Conservation (phyloP, 2,888 invertebrate species). For the Drosophila melanosoma region DNA sequence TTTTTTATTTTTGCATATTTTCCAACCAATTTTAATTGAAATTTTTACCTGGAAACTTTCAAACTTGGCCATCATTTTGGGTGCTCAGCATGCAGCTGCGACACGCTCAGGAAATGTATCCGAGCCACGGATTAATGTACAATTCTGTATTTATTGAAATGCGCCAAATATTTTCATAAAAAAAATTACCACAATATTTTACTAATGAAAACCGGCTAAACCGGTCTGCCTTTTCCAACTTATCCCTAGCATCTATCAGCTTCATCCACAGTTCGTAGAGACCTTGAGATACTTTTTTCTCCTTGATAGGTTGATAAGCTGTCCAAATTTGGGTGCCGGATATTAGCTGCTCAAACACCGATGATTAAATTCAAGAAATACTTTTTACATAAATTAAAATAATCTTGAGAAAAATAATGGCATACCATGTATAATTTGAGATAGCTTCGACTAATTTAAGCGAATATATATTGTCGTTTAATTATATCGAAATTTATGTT, state of each 20-base stretch:
- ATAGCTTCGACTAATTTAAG: background rate
- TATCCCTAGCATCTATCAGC: constrained; percentile 25
- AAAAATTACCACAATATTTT: constrained; percentile 74
- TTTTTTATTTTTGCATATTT: constrained; percentile 47
- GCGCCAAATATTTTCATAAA: constrained; percentile 71
- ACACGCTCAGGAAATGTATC: constrained; percentile 38
- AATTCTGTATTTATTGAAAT: constrained; percentile 70
- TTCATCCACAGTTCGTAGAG: constrained; percentile 10
- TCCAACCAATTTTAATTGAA: constrained; percentile 68
- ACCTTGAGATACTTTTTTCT: constrained; percentile 25
- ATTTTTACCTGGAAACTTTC: constrained; percentile 70
- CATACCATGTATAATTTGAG: background rate
- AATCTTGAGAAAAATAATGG: background rate
- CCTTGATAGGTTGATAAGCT: constrained; percentile 5
- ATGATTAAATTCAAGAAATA: background rate
- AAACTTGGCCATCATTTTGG: constrained; percentile 37
- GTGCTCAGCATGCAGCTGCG: constrained; percentile 61
- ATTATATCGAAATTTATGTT: background rate
- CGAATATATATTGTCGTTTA: background rate
- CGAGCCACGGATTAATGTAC: constrained; percentile 44
- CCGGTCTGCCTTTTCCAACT: constrained; percentile 52
- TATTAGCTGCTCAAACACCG: background rate
- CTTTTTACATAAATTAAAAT: background rate
- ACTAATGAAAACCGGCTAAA: constrained; percentile 57
- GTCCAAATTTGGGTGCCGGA: background rate